Conservation (phyloP, 2,113 vertebrate species). For the Eclectus roratus region DNA sequence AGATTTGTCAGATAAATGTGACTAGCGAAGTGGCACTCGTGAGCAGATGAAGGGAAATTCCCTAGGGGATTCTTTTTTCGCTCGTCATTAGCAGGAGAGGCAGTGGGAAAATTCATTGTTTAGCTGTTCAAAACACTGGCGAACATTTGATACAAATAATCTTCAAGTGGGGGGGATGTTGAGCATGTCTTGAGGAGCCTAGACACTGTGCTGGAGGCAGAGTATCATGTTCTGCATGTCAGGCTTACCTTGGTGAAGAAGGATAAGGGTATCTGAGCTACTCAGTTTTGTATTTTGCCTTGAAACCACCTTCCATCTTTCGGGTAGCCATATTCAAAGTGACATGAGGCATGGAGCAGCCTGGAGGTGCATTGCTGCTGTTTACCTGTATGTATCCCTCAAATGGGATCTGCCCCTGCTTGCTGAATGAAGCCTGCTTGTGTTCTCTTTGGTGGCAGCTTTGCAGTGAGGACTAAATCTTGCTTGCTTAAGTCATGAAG, state of each 20-base stretch:
- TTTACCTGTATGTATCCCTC: neutral
- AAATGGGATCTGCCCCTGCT: neutral
- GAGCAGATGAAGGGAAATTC: constrained; percentile 69
- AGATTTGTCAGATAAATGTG: constrained; percentile 70
- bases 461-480: neutral
- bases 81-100: constrained; percentile 56
- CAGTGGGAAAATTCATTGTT: constrained; percentile 57
- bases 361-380: neutral
- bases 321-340: neutral
- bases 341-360: neutral
- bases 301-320: neutral
- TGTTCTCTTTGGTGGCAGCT: neutral
- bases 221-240: neutral
- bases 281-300: neutral
- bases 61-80: constrained; percentile 57
- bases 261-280: neutral
- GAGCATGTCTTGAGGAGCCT: neutral
- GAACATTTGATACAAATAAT: neutral
- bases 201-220: neutral
- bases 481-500: neutral
- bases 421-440: neutral
- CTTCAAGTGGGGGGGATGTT: neutral
- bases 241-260: neutral
- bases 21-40: constrained; percentile 67
- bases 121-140: neutral